A percentile compares a stretch with the other conserved stretches of the same genome.
phyloP scores from a whole-genome alignment of 1,140 invertebrate species.

The Plodia interpunctella region DNA sequence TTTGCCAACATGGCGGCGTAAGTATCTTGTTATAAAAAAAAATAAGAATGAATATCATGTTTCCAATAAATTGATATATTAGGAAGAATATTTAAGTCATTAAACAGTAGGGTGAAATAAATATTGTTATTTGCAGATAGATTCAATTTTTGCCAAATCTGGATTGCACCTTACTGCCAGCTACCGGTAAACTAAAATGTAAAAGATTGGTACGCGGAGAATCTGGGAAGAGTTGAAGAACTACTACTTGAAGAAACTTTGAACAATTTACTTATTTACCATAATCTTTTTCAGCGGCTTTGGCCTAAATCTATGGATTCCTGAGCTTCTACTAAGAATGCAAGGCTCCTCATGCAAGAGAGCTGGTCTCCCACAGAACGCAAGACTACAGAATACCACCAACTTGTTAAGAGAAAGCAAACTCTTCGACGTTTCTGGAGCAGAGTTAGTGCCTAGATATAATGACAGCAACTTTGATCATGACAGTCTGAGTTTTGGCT shows the following conservation, averaged over 20 bases:
- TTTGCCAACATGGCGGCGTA: constrained; percentile 84
- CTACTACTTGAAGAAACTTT: too few relatives aligned
- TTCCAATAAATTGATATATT: too few relatives aligned
- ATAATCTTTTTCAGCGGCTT: constrained; percentile 77
- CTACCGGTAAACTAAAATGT: too few relatives aligned
- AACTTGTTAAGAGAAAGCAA: constrained; percentile 42
- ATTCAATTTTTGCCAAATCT: too few relatives aligned
- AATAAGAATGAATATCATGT: too few relatives aligned
- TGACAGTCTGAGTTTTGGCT: constrained; percentile 21
- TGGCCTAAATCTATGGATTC: constrained; percentile 84
- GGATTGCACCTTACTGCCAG: too few relatives aligned
- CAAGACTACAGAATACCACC: constrained; percentile 30
- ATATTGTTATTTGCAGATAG: too few relatives aligned
- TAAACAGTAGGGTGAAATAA: too few relatives aligned
- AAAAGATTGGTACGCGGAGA: too few relatives aligned
- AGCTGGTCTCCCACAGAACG: not conserved
- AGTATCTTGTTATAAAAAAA: constrained; percentile 37
- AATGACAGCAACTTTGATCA: constrained; percentile 33
- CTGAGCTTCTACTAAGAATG: constrained; percentile 80
- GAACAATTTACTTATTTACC: too few relatives aligned
- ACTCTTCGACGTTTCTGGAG: constrained; percentile 7
- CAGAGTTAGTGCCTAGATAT: constrained; percentile 23
- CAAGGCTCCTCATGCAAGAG: constrained; percentile 45
- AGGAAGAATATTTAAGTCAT: too few relatives aligned
- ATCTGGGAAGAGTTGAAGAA: too few relatives aligned